Evolutionary conservation across 2,888 invertebrate species (phyloP).

Genomic region (Iselma pallidipennis): DNA sequence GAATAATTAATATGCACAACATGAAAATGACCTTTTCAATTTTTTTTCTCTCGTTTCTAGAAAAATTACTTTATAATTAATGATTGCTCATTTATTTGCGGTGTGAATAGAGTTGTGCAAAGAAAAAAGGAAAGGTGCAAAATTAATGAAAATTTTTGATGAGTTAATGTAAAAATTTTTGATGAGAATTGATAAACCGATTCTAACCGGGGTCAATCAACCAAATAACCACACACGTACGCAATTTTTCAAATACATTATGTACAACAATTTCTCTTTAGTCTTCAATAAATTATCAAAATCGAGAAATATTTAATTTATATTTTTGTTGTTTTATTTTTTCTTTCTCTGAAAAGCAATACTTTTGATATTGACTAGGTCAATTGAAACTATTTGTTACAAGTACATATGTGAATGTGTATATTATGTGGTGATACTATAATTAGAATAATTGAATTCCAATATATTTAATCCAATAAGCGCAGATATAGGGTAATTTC

Average conservation of each 20-base stretch:
- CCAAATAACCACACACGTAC: too few species aligned
- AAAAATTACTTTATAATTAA: not conserved
- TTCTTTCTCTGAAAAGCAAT: not conserved
- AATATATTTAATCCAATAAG: conserved; percentile 2
- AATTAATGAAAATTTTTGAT: too few species aligned
- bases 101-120: too few species aligned
- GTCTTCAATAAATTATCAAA: too few species aligned
- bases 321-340: not conserved
- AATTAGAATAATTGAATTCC: conserved; percentile 10
- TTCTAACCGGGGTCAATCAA: too few species aligned
- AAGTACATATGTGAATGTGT: not conserved
- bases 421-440: not conserved
- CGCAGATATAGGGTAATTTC: not conserved
- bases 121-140: not conserved
- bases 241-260: too few species aligned
- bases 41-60: not conserved
- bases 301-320: too few species aligned
- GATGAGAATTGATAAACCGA: too few species aligned
- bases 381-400: not conserved
- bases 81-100: not conserved
- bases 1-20: not conserved
- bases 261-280: too few species aligned
- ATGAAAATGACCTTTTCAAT: not conserved
- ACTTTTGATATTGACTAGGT: conserved; percentile 9
- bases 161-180: too few species aligned